Conservation (phyloP, 1,140 invertebrate genomes). For the Probaryconus sp. region DNA sequence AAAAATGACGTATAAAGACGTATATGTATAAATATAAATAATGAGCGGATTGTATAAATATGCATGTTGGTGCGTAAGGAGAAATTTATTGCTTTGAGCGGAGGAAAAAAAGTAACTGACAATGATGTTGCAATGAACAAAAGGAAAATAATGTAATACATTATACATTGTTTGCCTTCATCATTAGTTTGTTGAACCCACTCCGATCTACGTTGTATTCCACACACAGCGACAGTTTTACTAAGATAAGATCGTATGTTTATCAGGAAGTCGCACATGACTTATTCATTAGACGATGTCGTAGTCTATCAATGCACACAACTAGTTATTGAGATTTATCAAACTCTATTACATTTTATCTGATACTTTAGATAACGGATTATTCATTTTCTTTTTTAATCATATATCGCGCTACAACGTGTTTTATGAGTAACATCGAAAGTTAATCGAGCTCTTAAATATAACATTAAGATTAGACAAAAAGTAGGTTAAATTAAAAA, state of each 20-base stretch:
- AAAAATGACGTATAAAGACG: too few relatives aligned
- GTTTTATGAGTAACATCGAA: too few relatives aligned
- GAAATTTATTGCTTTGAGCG: background rate
- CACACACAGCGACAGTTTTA: conserved; percentile 61
- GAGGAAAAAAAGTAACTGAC: background rate
- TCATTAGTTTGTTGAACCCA: conserved; percentile 62
- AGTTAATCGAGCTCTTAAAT: too few relatives aligned
- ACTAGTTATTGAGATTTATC: conserved; percentile 14
- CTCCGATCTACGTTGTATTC: conserved; percentile 46
- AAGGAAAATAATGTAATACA: conserved; percentile 16
- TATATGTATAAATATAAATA: too few relatives aligned
- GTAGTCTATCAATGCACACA: conserved; percentile 54
- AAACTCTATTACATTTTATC: conserved; percentile 4
- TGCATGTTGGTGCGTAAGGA: background rate
- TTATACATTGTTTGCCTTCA: conserved; percentile 42
- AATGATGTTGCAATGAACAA: background rate
- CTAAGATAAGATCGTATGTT: conserved; percentile 67
- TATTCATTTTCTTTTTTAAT: too few relatives aligned
- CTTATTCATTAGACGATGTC: conserved; percentile 65
- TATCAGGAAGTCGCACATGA: conserved; percentile 67
- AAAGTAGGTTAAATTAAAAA: too few relatives aligned
- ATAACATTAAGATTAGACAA: too few relatives aligned
- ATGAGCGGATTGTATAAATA: background rate
- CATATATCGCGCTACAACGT: too few relatives aligned
- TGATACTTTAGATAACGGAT: conserved; percentile 6